A percentile compares a stretch with the other conserved stretches of the same genome.
Conservation (phyloP, 2,797 vertebrate species). For the Microctenopoma steveboyesi region DNA sequence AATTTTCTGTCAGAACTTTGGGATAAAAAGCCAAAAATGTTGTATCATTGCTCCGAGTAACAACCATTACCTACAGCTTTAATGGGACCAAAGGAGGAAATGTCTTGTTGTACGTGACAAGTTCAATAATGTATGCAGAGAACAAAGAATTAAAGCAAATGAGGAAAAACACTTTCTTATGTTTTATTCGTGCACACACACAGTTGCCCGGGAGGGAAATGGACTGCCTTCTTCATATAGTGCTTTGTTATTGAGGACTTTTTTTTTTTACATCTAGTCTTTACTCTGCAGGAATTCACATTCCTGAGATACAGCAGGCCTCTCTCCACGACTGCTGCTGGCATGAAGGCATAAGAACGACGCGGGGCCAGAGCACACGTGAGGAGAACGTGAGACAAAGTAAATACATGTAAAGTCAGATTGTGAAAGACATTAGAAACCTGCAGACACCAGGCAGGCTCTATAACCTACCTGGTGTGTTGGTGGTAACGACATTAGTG, state of each 20-base stretch:
- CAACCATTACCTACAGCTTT: conserved; percentile 11
- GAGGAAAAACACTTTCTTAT: neutral
- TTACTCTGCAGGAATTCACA: no score
- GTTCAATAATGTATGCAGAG: conserved; percentile 15
- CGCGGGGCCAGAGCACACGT: no score
- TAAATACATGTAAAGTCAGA: no score
- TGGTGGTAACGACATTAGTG: no score
- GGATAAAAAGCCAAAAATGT: conserved; percentile 1
- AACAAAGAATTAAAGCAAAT: conserved; percentile 23
- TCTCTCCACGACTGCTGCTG: no score
- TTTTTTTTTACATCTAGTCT: no score
- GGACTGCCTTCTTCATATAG: conserved; percentile 4
- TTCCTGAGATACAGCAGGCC: no score
- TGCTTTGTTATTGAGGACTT: conserved; percentile 48
- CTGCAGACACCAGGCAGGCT: no score
- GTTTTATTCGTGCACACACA: neutral
- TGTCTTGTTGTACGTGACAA: conserved; percentile 29
- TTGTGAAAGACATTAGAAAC: no score
- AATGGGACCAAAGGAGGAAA: conserved; percentile 49
- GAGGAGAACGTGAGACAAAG: no score
- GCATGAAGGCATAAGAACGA: no score
- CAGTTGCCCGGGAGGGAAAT: neutral
- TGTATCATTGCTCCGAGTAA: neutral
- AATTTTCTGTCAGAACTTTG: conserved; percentile 30
- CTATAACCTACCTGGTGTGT: no score